Percentiles rank a stretch among this genome's conserved stretches.
Evolutionary conservation across 30 jellyfish, hydroid and myxozoan species (phyloP).

Genomic region (Pelagia noctiluca): DNA sequence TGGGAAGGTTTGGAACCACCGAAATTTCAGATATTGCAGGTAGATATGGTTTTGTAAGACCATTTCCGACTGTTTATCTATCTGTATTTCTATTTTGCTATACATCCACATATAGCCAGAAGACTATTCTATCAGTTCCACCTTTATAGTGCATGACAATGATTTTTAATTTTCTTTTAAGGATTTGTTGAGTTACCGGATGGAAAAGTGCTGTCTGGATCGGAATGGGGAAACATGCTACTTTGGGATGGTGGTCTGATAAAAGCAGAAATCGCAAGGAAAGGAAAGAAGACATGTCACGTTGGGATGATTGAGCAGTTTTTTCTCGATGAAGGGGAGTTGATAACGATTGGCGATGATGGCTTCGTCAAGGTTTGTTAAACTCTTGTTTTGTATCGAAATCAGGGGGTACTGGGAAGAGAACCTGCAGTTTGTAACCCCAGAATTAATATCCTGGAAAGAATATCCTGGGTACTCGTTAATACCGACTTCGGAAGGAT

Average conservation of each 20-base stretch:
- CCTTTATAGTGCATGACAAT: too few species aligned
- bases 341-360: conserved; percentile 90
- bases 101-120: too few species aligned
- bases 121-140: too few species aligned
- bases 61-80: background rate
- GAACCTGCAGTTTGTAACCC: too few species aligned
- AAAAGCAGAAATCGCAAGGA: conserved; percentile 88
- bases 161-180: background rate
- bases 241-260: conserved; percentile 98
- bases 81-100: background rate
- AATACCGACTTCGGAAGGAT: too few species aligned
- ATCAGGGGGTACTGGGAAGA: too few species aligned
- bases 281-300: conserved; percentile 93
- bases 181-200: conserved; percentile 98
- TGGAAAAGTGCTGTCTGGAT: conserved; percentile 96
- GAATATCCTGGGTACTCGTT: too few species aligned
- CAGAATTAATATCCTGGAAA: too few species aligned
- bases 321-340: conserved; percentile 96
- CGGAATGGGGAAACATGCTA: conserved; percentile 98
- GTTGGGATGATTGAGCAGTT: conserved; percentile 92
- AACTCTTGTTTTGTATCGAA: too few species aligned
- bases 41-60: conserved; percentile 1
- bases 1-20: conserved; percentile 96
- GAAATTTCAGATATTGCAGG: conserved; percentile 92
- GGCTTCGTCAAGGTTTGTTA: conserved; percentile 89